Evolutionary conservation across 2,888 invertebrate species (phyloP).

Genomic region (Tenthredo amoena): DNA sequence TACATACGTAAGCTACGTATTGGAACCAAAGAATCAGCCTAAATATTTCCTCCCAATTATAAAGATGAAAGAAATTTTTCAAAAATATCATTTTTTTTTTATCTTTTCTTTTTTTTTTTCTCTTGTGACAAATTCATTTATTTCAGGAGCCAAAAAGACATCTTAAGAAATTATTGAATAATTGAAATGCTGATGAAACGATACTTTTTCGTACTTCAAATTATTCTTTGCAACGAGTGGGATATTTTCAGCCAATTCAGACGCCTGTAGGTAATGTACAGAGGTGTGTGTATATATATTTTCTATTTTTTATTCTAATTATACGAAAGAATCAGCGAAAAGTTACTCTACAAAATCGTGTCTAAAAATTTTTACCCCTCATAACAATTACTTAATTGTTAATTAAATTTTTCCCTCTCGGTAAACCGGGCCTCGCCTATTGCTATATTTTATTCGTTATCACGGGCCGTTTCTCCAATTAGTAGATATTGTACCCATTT

Average conservation of each 20-base stretch:
- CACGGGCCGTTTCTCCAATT: neutral
- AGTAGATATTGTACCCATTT: neutral
- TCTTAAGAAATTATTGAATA: too few species aligned
- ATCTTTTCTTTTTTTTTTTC: too few species aligned
- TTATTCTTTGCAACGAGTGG: neutral
- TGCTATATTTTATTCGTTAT: constrained; percentile 1
- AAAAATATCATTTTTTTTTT: neutral
- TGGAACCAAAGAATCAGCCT: neutral
- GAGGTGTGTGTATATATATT: too few species aligned
- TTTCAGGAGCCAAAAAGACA: too few species aligned
- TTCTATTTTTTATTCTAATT: neutral
- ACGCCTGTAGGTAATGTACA: neutral
- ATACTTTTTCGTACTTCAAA: too few species aligned
- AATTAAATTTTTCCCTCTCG: constrained; percentile 9
- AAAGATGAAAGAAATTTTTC: neutral
- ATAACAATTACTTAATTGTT: neutral
- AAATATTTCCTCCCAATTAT: neutral
- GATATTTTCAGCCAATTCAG: neutral
- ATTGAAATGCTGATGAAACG: too few species aligned
- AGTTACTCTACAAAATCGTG: too few species aligned
- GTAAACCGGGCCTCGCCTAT: neutral
- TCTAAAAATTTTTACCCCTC: neutral
- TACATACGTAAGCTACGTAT: neutral
- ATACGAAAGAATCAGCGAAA: neutral
- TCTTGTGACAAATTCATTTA: too few species aligned